Evolutionary conservation across 92 coral and sea anemone species (phyloP), one percentile per base, ranked within the genome.

Genomic region (Virgularia gustaviana): DNA sequence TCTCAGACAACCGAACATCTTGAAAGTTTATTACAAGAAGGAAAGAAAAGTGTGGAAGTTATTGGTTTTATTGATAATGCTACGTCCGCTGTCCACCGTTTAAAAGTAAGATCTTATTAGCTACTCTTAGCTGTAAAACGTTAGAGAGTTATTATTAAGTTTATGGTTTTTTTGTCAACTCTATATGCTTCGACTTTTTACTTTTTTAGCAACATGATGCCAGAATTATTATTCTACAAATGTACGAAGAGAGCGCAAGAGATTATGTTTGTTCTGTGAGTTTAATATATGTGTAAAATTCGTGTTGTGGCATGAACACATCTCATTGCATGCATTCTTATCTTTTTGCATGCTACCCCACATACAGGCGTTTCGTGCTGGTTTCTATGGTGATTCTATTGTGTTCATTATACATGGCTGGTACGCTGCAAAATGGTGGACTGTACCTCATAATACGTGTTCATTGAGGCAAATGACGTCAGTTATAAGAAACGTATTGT

Each of bases 361-460:
- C 15, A 51, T 32, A 29, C 59, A 88, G 96, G 96, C 90, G 9
- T 85, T 52, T 60, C 54, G 76, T 19, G 72, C 47, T 24, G 70
- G 63, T 20, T 78, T 82, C 63, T 68, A 65, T 63, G 96, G 96
- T 23, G 37, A 65, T 1, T 82, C 76, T 41, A 45, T 79, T 33
- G 83, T 78, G 31, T 85, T 88, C 88, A 22, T 88, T 19, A 56
- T 88, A 16, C 65, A 82, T 43, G 96, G 96, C 6, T 86, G 96
- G 96, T 85, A 88, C 79, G 33, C 53, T 1, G 36, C 27, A 18
- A 18, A 43, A 2, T 88, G 96, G 96, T 88, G 88, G 90, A 81
- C 39, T 1, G 83, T 82, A 33, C 76, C 79, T 33, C 47, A 41
- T 27, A 18, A 64, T 0, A 45, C n/a, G 18, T 88, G 96, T 38